These are phyloP conservation scores for Psettodes erumei DNA, from an alignment of 2,113 vertebrate species.

Conservation along the genomic window DNA sequence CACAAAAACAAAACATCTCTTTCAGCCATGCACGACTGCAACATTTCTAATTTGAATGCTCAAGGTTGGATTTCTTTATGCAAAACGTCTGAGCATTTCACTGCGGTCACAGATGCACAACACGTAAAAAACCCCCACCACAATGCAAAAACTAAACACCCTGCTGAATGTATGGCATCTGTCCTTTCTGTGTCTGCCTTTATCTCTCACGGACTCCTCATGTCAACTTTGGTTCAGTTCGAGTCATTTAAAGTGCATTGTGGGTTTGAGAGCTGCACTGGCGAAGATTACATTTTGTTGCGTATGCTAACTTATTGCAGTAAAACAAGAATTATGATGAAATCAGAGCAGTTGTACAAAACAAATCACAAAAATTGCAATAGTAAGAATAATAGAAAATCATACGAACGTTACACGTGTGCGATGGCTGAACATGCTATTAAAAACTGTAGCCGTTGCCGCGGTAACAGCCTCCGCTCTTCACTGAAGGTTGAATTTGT, in stretches of 20 bases:
- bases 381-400: background rate
- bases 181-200: background rate
- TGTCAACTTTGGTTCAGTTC: background rate
- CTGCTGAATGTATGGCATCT: background rate
- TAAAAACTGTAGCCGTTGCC: background rate
- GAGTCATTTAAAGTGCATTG: background rate
- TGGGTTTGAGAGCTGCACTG: background rate
- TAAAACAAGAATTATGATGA: background rate
- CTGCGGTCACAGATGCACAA: slow-evolving; percentile 56
- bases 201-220: background rate
- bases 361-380: background rate
- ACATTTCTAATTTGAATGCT: slow-evolving; percentile 73
- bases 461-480: background rate
- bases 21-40: slow-evolving; percentile 44
- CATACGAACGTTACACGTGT: background rate
- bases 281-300: background rate
- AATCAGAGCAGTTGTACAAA: background rate
- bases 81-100: slow-evolving; percentile 69
- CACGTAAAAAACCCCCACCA: slow-evolving; percentile 18
- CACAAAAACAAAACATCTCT: slow-evolving; percentile 49
- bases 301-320: background rate
- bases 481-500: no score
- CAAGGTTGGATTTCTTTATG: slow-evolving; percentile 75
- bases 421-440: background rate
- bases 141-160: slow-evolving; percentile 60